Evolutionary conservation across 2,888 invertebrate species (phyloP).

Genomic region (Dioctria linearis): DNA sequence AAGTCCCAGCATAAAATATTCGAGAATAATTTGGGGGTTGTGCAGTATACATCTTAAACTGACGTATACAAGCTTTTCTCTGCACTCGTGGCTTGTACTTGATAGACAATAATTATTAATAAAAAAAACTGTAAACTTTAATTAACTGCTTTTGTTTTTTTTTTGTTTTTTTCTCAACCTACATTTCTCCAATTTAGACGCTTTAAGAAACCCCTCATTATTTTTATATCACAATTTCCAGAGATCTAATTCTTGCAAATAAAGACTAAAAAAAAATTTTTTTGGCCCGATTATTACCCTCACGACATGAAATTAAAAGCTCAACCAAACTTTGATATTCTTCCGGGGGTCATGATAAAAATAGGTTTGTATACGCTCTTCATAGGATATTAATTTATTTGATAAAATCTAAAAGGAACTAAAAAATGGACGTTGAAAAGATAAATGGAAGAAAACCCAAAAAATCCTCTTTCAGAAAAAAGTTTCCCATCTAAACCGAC

Average conservation of each 20-base stretch:
- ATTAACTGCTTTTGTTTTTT: not conserved
- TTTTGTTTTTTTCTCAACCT: not conserved
- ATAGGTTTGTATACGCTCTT: not conserved
- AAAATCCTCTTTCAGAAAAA: not conserved
- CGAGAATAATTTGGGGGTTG: too few relatives aligned
- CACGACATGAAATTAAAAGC: slow-evolving; percentile 1
- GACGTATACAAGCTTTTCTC: too few relatives aligned
- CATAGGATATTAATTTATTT: not conserved
- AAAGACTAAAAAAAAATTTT: not conserved
- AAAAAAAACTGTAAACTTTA: not conserved
- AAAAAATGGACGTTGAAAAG: too few relatives aligned
- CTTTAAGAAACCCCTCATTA: not conserved
- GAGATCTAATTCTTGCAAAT: not conserved
- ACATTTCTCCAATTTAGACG: not conserved
- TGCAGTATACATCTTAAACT: too few relatives aligned
- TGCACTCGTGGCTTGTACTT: not conserved
- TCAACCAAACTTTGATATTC: not conserved
- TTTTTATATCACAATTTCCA: slow-evolving; percentile 3
- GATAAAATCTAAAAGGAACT: not conserved
- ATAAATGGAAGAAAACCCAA: slow-evolving; percentile 2
- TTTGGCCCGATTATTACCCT: not conserved
- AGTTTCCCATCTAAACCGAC: slow-evolving; percentile 4
- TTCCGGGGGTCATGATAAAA: slow-evolving; percentile 1
- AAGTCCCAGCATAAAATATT: too few relatives aligned
- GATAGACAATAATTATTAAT: not conserved